Evolutionary conservation across 2,888 invertebrate species (phyloP).

Genomic region (Tolmerus cingulatus): DNA sequence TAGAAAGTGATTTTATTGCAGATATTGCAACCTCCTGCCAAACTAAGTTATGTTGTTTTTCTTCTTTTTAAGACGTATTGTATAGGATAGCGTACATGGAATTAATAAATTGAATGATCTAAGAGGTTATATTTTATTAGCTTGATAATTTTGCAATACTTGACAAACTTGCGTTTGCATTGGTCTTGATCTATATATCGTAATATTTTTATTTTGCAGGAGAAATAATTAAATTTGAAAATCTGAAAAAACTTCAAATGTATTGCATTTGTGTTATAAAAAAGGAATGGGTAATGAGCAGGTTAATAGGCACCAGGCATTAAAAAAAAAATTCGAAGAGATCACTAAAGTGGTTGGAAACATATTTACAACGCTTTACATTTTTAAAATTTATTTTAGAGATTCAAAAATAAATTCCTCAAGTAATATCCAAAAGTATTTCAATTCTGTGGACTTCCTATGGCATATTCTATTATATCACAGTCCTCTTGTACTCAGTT

Average conservation of each 20-base stretch:
- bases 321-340: too few species aligned
- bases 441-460: not conserved
- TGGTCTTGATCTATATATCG: too few species aligned
- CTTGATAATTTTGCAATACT: too few species aligned
- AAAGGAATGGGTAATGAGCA: too few species aligned
- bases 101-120: not conserved
- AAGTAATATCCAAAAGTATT: not conserved
- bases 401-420: not conserved
- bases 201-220: too few species aligned
- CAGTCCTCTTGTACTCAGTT: not conserved
- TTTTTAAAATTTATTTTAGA: not conserved
- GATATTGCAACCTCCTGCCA: not conserved
- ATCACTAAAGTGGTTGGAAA: too few species aligned
- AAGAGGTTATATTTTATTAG: not conserved
- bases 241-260: too few species aligned
- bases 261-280: too few species aligned
- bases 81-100: not conserved
- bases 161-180: too few species aligned
- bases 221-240: too few species aligned
- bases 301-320: too few species aligned
- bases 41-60: not conserved
- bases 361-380: not conserved
- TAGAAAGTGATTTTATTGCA: constrained; percentile 10
- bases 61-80: not conserved
- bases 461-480: not conserved